A percentile compares a stretch with the other conserved stretches of the same genome.
Conservation (phyloP, 2,797 vertebrate genomes). For the Lagorchestes hirsutus region DNA sequence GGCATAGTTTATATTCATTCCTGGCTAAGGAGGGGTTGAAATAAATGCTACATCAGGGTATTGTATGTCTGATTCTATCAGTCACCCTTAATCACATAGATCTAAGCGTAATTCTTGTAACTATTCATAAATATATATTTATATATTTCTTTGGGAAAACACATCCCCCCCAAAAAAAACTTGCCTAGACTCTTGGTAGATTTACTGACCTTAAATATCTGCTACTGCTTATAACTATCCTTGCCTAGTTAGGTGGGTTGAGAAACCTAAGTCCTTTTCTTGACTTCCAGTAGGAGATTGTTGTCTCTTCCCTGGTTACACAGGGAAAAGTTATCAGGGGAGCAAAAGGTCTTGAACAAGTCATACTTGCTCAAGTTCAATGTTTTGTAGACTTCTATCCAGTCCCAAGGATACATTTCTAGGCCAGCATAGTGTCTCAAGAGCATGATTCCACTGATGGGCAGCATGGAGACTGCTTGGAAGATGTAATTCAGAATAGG, state of each 20-base stretch:
- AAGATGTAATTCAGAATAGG: background rate
- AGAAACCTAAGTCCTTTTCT: background rate
- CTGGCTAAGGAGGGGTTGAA: background rate
- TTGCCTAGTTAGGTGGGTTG: background rate
- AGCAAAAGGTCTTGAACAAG: background rate
- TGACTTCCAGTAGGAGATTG: background rate
- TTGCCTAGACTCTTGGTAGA: background rate
- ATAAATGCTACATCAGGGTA: too few species aligned
- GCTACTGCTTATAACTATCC: background rate
- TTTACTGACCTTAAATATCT: background rate
- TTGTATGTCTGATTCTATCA: too few species aligned
- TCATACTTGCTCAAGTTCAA: background rate
- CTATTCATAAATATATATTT: background rate
- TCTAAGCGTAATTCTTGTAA: background rate
- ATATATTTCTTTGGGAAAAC: background rate
- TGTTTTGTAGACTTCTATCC: background rate
- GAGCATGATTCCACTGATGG: background rate
- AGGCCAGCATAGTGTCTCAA: background rate
- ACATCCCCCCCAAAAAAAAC: background rate
- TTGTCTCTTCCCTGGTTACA: background rate
- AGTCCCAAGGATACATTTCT: background rate
- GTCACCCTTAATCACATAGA: too few species aligned
- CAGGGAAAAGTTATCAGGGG: background rate
- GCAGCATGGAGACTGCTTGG: background rate
- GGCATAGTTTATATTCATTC: background rate